Conservation (phyloP, 2,113 vertebrate species). For the Dasyornis broadbenti region DNA sequence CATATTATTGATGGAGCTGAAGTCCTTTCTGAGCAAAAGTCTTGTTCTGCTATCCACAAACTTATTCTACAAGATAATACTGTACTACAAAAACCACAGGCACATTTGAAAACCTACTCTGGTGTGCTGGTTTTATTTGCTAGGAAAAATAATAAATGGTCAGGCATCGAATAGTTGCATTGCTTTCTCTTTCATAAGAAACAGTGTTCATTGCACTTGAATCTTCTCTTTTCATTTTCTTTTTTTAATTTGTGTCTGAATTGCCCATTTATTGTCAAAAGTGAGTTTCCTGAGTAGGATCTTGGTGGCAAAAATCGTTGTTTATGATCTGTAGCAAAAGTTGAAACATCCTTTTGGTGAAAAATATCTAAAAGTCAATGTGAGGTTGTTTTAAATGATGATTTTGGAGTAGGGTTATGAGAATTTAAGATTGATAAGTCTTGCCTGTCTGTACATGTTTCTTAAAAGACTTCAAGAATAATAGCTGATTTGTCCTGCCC, state of each 20-base stretch:
- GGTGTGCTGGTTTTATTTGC: not conserved
- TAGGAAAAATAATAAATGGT: not conserved
- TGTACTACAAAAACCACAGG: not conserved
- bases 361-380: not conserved
- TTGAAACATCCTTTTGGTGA: not conserved
- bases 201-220: not conserved
- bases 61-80: not conserved
- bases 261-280: not conserved
- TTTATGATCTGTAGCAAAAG: not conserved
- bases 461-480: not conserved
- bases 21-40: not conserved
- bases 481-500: not conserved
- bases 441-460: not conserved
- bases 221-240: not conserved
- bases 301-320: not conserved
- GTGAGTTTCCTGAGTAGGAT: not conserved
- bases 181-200: not conserved
- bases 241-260: not conserved
- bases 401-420: not conserved
- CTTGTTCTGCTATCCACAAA: not conserved
- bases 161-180: not conserved
- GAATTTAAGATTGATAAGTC: not conserved
- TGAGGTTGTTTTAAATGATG: not conserved
- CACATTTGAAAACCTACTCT: not conserved
- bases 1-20: not conserved